Conservation (phyloP, 2,113 vertebrate genomes). For the Cranoglanis bouderius region DNA sequence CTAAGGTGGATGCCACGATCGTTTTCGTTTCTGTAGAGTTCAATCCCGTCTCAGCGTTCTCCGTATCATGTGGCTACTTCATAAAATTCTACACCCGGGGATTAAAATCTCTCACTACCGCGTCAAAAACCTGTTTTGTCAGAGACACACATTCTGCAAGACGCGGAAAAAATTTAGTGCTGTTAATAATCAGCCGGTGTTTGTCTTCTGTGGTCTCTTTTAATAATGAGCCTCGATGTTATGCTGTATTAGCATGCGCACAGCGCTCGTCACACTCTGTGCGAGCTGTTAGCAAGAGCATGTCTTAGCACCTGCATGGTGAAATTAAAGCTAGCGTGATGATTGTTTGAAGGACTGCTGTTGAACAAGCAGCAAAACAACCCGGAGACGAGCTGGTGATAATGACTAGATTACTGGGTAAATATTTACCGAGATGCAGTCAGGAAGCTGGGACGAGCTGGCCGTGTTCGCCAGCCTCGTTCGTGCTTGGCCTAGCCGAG, state of each 20-base stretch:
- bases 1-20: neutral
- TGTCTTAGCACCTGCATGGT: conserved; percentile 38
- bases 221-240: conserved; percentile 25
- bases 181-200: conserved; percentile 17
- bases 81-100: conserved; percentile 23
- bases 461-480: neutral
- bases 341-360: conserved; percentile 53
- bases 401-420: conserved; percentile 48
- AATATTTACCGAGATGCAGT: conserved; percentile 50
- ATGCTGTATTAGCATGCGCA: conserved; percentile 50
- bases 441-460: conserved; percentile 15
- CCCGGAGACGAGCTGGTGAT: conserved; percentile 38
- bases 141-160: conserved; percentile 3
- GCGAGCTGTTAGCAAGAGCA: conserved; percentile 36
- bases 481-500: neutral
- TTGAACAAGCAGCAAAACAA: conserved; percentile 56
- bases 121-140: conserved; percentile 36
- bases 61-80: conserved; percentile 12
- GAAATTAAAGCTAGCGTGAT: conserved; percentile 40
- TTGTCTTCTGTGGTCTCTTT: conserved; percentile 37
- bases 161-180: conserved; percentile 30
- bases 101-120: conserved; percentile 32
- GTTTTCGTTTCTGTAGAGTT: neutral
- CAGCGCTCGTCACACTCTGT: conserved; percentile 35
- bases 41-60: neutral